Evolutionary conservation across 2,888 invertebrate genomes (phyloP).

Genomic region (Ashinkailepas kermadecensis): DNA sequence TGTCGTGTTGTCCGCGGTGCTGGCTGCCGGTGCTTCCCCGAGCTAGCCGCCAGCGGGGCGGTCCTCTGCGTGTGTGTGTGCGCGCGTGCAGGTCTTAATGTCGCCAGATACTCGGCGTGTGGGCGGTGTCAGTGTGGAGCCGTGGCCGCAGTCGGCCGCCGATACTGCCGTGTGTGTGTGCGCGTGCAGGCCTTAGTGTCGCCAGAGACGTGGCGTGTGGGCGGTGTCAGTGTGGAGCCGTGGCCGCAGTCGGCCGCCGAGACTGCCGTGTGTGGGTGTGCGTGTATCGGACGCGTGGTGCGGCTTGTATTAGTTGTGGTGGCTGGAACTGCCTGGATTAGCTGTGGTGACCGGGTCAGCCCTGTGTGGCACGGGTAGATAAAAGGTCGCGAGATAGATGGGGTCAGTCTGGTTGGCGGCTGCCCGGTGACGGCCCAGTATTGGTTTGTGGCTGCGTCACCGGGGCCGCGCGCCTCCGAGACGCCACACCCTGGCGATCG

Average conservation of each 20-base stretch:
- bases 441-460: conserved; percentile 5
- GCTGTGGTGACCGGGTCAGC: not conserved
- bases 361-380: not conserved
- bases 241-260: too few relatives aligned
- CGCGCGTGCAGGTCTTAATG: not conserved
- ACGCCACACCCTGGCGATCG: not conserved
- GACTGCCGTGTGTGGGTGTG: not conserved
- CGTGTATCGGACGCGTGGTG: too few relatives aligned
- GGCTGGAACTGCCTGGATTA: too few relatives aligned
- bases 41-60: too few relatives aligned
- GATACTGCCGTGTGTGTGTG: not conserved
- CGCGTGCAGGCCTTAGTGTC: not conserved
- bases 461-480: not conserved
- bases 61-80: too few relatives aligned
- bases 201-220: not conserved
- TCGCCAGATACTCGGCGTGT: not conserved
- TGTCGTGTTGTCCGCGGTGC: too few relatives aligned
- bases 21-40: too few relatives aligned
- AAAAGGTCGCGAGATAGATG: too few relatives aligned
- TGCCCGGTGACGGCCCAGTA: conserved; percentile 9
- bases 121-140: too few relatives aligned
- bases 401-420: not conserved
- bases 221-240: too few relatives aligned
- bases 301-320: too few relatives aligned
- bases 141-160: too few relatives aligned